Base-by-base conservation (phyloP, 30 jellyfish, hydroid and myxozoan genomes). In the Hydra vulgaris region DNA sequence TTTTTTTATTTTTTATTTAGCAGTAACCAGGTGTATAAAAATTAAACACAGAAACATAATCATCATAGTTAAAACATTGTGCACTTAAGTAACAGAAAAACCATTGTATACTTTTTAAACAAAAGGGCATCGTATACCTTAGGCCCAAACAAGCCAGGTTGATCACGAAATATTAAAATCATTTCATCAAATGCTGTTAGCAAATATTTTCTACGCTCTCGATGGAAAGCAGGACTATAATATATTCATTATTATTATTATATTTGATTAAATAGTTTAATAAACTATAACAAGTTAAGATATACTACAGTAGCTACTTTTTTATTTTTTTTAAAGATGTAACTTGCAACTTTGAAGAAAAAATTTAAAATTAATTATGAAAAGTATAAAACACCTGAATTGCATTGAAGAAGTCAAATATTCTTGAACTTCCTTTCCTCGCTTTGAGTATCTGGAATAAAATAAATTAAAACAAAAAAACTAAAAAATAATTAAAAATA, bases 61-160 rank as follows among this genome's bases (percentile, higher is more conserved):
- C n/a, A n/a, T n/a, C n/a, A n/a, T n/a, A n/a, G n/a, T n/a, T n/a
- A n/a, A n/a, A n/a, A n/a, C n/a, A n/a, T n/a, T n/a, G n/a, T n/a
- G n/a, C n/a, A n/a, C n/a, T n/a, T n/a, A n/a, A n/a, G n/a, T n/a
- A n/a, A n/a, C n/a, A n/a, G n/a, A n/a, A n/a, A n/a, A n/a, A n/a
- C n/a, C n/a, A n/a, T n/a, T n/a, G n/a, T n/a, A n/a, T n/a, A n/a
- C n/a, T 56, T 56, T n/a, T 56, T 56, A 17, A 17, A 56, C 18
- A 56, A 56, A n/a, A 56, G 71, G n/a, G 71, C 17, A 56, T 56
- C n/a, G 17, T 82, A 54, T 66, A 79, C 86, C 86, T 90, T 90
- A 18, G 97, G 97, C 54, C 97, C 97, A 18, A 90, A 83, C 84
- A 90, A 72, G 20, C 97, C 97, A 16, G 97, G 97, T 74, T 90